Conservation (phyloP, 2,113 vertebrate genomes). For the Dipodomys spectabilis region DNA sequence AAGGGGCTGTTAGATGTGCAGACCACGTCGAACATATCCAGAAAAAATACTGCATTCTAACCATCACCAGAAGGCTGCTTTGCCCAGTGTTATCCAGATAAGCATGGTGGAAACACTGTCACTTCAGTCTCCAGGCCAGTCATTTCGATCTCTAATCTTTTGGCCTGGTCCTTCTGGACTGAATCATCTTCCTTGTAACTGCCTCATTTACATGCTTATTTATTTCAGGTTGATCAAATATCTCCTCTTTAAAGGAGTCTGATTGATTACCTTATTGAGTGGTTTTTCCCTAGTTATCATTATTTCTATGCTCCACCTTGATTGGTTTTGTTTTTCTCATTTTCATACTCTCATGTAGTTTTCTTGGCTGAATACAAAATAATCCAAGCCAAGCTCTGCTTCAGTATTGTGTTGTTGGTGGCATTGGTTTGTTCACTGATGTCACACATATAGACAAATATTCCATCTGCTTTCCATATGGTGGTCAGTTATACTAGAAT, state of each 20-base stretch:
- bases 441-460: not conserved
- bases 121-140: not conserved
- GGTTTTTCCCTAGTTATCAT: rapidly evolving
- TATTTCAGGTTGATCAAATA: not conserved
- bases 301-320: not conserved
- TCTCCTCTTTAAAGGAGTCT: too few relatives aligned
- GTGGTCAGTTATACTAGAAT: not conserved
- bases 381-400: not conserved
- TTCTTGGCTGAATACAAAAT: not conserved
- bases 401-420: not conserved
- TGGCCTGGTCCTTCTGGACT: rapidly evolving
- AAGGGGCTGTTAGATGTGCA: not conserved
- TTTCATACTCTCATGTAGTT: not conserved
- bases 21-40: not conserved
- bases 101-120: not conserved
- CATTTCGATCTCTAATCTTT: not conserved
- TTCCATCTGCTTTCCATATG: not conserved
- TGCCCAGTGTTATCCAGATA: not conserved
- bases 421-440: not conserved
- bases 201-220: not conserved
- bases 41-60: not conserved
- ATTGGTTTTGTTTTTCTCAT: not conserved
- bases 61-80: not conserved
- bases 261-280: not conserved
- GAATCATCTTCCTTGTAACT: not conserved